Evolutionary conservation across 1,140 invertebrate species (phyloP).

Genomic region (Pectinophora gossypiella): DNA sequence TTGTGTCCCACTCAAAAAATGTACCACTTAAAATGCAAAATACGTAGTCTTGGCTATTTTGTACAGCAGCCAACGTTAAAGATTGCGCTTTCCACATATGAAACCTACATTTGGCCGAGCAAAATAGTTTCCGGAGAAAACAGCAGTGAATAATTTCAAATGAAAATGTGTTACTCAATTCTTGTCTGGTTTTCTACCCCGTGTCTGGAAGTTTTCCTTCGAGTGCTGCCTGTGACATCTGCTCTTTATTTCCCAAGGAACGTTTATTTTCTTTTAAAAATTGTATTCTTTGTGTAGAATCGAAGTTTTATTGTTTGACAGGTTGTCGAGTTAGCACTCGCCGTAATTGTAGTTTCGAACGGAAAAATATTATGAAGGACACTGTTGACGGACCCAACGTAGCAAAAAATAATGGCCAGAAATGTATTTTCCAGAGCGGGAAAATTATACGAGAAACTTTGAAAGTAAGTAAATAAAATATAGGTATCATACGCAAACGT

Average conservation of each 20-base stretch:
- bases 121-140: no score
- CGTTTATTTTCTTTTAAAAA: conserved; percentile 46
- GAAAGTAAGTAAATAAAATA: background rate
- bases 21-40: no score
- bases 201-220: background rate
- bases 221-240: conserved; percentile 25
- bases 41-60: no score
- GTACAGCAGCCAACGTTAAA: no score
- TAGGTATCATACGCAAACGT: background rate
- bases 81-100: no score
- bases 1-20: no score
- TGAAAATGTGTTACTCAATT: no score
- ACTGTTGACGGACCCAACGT: no score
- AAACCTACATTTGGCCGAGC: no score
- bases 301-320: conserved; percentile 5
- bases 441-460: background rate
- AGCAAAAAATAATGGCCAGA: background rate
- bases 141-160: no score
- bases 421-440: no score
- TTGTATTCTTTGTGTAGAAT: conserved; percentile 35
- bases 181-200: background rate
- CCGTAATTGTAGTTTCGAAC: background rate
- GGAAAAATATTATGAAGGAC: background rate
- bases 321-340: background rate
- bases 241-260: conserved; percentile 32